Evolutionary conservation across 2,888 invertebrate species (phyloP), one percentile per base, ranked within the genome.

Genomic region (Mallateleia sp.): DNA sequence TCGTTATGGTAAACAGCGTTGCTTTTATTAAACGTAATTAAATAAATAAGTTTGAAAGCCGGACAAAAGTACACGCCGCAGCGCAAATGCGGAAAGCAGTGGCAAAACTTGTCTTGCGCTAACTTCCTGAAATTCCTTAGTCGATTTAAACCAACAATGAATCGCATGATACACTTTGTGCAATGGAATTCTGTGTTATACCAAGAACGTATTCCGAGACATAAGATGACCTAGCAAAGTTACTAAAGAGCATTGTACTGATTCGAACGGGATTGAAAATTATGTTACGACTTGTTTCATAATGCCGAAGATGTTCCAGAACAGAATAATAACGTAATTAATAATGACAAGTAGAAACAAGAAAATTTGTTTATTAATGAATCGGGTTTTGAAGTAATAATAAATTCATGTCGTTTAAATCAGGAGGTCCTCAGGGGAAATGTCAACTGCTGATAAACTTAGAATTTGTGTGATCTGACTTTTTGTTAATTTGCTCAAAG

Each of bases 81-180:
- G 60, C 60, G 3, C 52, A 22, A 67, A 77, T 45, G 75, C 60
- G 60, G 50, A 67, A 77, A 74, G 45, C 60, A 60, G 84, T 54
- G 72, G 79, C 54, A 85, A 85, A 85, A 74, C 67, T 85, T 85
- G 79, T 78, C 60, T 69, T 56, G 62, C 45, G 14, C 56, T 69
- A 85, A 80, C 80, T 85, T 80, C 64, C 75, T 54, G 77, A 80
- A 75, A 75, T 85, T 71, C 85, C 69, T 85, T 42, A 64, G 69
- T 77, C 69, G 80, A 85, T 77, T 80, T 85, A 75, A 85, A 69
- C 64, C 71, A 64, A 80, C 85, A 75, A 80, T 85, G 80, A 85
- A 84, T 78, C 84, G 66, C 72, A 60, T 67, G 78, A 72, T 72
- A 84, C 84, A 84, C 78, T 78, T 78, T 84, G 71, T 74, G 66